Evolutionary conservation across 2,113 vertebrate species (phyloP).

Genomic region (Callionymus lyra): DNA sequence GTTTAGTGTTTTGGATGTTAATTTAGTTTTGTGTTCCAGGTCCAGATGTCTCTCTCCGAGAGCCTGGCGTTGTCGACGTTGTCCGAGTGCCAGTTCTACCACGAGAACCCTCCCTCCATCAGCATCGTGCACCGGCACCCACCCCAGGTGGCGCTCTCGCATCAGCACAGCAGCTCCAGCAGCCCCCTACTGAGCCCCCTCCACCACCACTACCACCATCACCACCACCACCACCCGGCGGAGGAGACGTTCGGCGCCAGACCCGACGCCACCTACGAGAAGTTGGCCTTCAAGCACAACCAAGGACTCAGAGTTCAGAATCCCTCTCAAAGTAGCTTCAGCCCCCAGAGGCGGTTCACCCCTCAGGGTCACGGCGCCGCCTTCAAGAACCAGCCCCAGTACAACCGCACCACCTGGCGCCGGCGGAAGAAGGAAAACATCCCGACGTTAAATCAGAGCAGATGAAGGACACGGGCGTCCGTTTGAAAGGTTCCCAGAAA

Average conservation of each 20-base stretch:
- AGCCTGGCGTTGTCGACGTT: slow-evolving; percentile 45
- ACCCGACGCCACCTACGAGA: slow-evolving; percentile 28
- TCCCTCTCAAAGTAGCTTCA: slow-evolving; percentile 28
- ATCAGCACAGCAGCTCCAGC: slow-evolving; percentile 44
- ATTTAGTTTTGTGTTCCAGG: slow-evolving; percentile 33
- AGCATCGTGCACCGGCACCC: slow-evolving; percentile 48
- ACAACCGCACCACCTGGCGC: slow-evolving; percentile 77
- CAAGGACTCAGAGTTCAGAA: slow-evolving; percentile 32
- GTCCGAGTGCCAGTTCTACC: slow-evolving; percentile 61
- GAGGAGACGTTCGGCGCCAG: slow-evolving; percentile 27
- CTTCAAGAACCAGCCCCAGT: slow-evolving; percentile 77
- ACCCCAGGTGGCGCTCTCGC: slow-evolving; percentile 33
- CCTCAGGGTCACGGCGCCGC: slow-evolving; percentile 53
- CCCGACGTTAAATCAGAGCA: slow-evolving; percentile 74
- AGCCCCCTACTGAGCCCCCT: slow-evolving; percentile 55
- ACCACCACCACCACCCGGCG: slow-evolving; percentile 28
- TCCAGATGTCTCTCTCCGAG: slow-evolving; percentile 44
- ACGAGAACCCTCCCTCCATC: slow-evolving; percentile 54
- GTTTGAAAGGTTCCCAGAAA: too few species aligned
- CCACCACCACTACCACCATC: slow-evolving; percentile 47
- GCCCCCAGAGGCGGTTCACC: slow-evolving; percentile 33
- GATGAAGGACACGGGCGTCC: slow-evolving; percentile 6
- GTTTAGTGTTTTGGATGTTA: too few species aligned
- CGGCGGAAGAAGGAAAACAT: slow-evolving; percentile 77
- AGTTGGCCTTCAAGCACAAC: slow-evolving; percentile 50